Percentiles rank a stretch among this genome's conserved stretches.
Evolutionary conservation across 1,140 invertebrate species (phyloP).

Genomic region (Meloidogyne hapla): DNA sequence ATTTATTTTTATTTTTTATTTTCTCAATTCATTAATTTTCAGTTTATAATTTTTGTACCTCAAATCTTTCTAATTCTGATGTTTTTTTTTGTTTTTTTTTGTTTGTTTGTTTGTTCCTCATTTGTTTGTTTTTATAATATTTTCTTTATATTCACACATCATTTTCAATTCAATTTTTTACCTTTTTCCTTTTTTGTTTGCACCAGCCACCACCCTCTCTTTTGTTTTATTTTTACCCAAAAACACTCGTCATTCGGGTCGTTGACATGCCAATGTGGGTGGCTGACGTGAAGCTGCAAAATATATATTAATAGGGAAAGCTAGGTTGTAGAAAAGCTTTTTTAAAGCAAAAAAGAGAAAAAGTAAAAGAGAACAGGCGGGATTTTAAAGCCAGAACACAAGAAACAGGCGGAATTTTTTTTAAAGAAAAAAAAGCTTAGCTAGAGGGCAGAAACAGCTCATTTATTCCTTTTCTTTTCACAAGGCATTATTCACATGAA

Average conservation of each 20-base stretch:
- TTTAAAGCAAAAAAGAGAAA: not conserved
- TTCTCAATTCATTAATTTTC: too few species aligned
- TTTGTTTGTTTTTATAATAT: too few species aligned
- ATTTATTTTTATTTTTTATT: too few species aligned
- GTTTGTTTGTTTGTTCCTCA: not conserved
- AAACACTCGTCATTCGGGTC: constrained; percentile 1
- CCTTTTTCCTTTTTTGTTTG: not conserved
- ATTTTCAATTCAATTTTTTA: not conserved
- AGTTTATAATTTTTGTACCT: not conserved
- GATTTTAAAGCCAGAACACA: not conserved
- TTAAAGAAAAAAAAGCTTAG: not conserved
- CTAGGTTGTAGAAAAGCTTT: not conserved
- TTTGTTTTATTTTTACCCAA: not conserved
- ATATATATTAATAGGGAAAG: not conserved
- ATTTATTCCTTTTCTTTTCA: not conserved
- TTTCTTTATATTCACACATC: not conserved
- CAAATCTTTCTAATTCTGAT: not conserved
- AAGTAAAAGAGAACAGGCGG: not conserved
- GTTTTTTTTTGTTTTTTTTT: not conserved
- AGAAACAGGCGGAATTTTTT: not conserved
- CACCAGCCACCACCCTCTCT: not conserved
- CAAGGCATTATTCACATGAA: too few species aligned
- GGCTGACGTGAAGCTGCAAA: constrained; percentile 2
- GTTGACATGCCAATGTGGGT: not conserved
- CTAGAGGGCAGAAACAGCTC: not conserved